These are phyloP conservation scores for Tauraco erythrolophus DNA, from an alignment of 2,113 vertebrate genomes.

Conservation along the genomic window DNA sequence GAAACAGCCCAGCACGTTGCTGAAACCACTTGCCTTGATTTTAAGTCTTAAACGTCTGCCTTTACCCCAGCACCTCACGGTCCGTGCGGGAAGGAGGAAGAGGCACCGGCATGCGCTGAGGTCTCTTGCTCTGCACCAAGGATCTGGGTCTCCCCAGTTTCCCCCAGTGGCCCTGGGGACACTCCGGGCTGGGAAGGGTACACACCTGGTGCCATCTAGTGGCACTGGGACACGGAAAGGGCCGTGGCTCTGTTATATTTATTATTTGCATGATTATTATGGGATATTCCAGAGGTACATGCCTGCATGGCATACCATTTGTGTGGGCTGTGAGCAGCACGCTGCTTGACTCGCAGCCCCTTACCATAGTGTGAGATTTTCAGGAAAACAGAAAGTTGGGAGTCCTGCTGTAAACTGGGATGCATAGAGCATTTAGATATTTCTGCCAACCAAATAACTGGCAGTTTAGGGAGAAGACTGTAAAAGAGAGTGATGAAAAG, in stretches of 20 bases:
- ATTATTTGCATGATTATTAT: neutral
- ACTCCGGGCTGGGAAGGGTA: neutral
- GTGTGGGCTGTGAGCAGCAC: neutral
- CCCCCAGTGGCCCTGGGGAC: neutral
- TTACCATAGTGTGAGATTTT: neutral
- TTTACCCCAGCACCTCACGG: neutral
- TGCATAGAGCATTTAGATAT: neutral
- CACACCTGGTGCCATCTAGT: conserved; percentile 58
- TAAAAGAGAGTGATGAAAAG: neutral
- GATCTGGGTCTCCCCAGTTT: neutral
- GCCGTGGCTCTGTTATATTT: neutral
- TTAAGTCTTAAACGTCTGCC: neutral
- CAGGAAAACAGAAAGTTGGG: neutral
- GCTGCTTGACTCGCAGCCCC: neutral
- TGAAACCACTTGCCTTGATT: neutral
- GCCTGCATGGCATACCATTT: fast-evolving
- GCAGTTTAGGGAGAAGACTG: neutral
- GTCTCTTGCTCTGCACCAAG: neutral
- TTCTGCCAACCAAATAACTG: neutral
- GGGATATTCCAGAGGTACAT: neutral
- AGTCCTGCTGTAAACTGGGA: neutral
- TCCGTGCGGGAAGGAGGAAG: neutral
- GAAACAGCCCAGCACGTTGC: neutral
- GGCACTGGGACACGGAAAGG: neutral
- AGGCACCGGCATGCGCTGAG: fast-evolving